Percentiles rank a stretch among this genome's conserved stretches.
Conservation (phyloP, 2,888 invertebrate species). For the Monopis laevigella region DNA sequence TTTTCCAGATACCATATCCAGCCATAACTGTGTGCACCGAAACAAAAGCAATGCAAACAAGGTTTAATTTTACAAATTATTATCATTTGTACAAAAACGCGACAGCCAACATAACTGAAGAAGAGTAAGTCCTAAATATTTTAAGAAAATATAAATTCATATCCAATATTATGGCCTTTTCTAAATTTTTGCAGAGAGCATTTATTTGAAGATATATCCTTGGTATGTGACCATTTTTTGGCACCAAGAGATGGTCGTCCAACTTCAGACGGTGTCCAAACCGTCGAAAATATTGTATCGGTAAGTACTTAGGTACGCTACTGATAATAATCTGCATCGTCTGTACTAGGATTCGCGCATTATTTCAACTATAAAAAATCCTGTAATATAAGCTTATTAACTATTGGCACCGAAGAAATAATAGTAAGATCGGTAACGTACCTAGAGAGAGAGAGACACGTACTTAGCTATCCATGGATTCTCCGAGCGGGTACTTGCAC, state of each 20-base stretch:
- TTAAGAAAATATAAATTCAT: too few species aligned
- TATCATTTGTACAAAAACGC: constrained; percentile 43
- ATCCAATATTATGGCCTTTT: too few species aligned
- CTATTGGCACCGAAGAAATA: too few species aligned
- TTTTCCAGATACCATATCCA: constrained; percentile 68
- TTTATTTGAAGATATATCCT: constrained; percentile 57
- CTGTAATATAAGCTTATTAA: too few species aligned
- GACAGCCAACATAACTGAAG: constrained; percentile 45
- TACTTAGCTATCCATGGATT: too few species aligned
- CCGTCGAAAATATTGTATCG: constrained; percentile 64
- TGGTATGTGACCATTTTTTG: constrained; percentile 70
- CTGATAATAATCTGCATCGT: too few species aligned
- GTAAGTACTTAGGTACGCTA: constrained; percentile 38
- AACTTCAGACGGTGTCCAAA: constrained; percentile 49
- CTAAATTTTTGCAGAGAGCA: constrained; percentile 37
- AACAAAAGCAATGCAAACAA: constrained; percentile 71
- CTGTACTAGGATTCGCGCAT: too few species aligned
- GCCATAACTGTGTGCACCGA: constrained; percentile 74
- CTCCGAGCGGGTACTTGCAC: too few species aligned
- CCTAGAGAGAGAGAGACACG: too few species aligned
- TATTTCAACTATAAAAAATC: too few species aligned
- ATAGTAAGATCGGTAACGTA: too few species aligned
- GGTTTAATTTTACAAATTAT: constrained; percentile 71
- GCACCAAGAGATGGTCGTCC: constrained; percentile 52
- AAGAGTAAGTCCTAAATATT: constrained; percentile 67